Base-by-base conservation (phyloP, 2,888 invertebrate species). In the Phytoseiulus persimilis region DNA sequence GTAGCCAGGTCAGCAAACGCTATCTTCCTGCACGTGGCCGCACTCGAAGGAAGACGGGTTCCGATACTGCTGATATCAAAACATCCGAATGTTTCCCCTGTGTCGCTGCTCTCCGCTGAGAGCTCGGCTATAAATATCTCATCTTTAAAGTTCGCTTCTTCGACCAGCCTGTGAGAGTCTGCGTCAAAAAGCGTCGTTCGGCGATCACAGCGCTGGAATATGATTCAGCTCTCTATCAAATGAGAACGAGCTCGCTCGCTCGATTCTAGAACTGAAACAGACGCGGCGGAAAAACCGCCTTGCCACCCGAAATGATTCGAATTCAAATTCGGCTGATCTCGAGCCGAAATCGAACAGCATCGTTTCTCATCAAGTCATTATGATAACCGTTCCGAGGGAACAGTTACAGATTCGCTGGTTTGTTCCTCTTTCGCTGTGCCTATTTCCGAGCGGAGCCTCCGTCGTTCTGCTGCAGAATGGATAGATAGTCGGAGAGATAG, bases 11-110 rank as follows among this genome's bases (percentile, higher is more conserved):
- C 65, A 65, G 14, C 65, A 23, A 65, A 65, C 65, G 65, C 65
- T 65, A 65, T 65, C 65, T 65, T 65, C 65, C 65, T 65, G 65
- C 65, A 65, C 65, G 65, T 65, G 65, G 65, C 65, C 65, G 65
- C 65, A 23, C 65, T 65, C 65, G 5, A 65, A 23, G 65, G 18
- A 28, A 65, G 65, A 18, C 18, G 65, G 1, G 5, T 28, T 65
- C 65, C 65, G 65, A 65, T 65, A 65, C 65, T 65, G 65, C 65
- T 65, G 65, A 65, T 65, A 65, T 65, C 65, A 65, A 65, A 65
- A 65, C 65, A 65, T 14, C 65, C 14, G 65, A 65, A 65, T 65
- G 65, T 65, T 65, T 65, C 18, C 28, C 65, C 65, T 65, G 65
- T 65, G 65, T 23, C 2, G 65, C 65, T 65, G 65, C 65, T 28